These are phyloP conservation scores for Temnothorax nylanderi DNA, from an alignment of 1,140 invertebrate genomes.

Conservation along the genomic window DNA sequence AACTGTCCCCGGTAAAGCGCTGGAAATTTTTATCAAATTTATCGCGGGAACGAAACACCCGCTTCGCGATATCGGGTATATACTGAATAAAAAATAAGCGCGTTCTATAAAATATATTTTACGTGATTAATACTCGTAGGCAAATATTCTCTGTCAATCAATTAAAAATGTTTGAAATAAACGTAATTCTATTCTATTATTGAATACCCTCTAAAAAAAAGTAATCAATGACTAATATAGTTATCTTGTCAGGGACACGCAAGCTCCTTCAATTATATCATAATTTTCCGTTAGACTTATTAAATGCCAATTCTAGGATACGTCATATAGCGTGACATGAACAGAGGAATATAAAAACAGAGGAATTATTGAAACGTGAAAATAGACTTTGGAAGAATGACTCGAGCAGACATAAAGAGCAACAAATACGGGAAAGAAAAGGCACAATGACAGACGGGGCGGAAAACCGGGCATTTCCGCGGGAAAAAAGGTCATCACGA, in stretches of 20 bases:
- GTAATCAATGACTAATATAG: neutral
- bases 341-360: neutral
- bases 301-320: neutral
- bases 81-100: neutral
- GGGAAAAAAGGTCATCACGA: neutral
- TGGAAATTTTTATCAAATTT: conserved; percentile 68
- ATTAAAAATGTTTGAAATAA: neutral
- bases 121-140: neutral
- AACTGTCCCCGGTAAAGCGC: conserved; percentile 57
- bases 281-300: neutral
- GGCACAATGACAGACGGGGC: conserved; percentile 6
- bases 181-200: neutral
- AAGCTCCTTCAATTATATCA: neutral
- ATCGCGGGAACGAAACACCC: conserved; percentile 22
- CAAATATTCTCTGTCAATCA: neutral
- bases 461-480: conserved; percentile 35
- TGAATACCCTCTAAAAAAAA: neutral
- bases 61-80: conserved; percentile 9
- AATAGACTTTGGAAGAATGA: conserved; percentile 7
- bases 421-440: neutral
- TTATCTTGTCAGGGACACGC: too few species aligned
- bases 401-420: conserved; percentile 14
- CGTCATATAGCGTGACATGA: neutral
- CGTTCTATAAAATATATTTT: conserved; percentile 4
- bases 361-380: neutral